Base-by-base conservation (phyloP, 2,113 vertebrate genomes). In the Vulpes ferrilata region DNA sequence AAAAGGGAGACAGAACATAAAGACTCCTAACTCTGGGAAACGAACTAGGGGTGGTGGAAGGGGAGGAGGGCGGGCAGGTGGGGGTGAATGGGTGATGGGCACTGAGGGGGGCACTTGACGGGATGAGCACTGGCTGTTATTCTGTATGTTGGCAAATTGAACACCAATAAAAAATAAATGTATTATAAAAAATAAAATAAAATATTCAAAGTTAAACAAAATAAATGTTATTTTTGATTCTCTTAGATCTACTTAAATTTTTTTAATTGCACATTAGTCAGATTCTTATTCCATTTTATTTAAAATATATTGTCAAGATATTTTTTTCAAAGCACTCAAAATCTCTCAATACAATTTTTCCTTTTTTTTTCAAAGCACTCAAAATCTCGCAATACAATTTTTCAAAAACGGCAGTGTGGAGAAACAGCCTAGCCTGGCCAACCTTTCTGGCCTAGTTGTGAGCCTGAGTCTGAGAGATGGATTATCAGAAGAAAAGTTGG, bases 401-500 rank as follows among this genome's bases (percentile, higher is more conserved):
- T 95, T 92, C 17, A 51, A 96, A 96, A 94, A 4, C 32, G 38
- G 27, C n/a, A 92, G 51, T 71, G 11, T 48, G 17, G 22, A 85
- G 53, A 80, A 96, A 85, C 6, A 96, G 90, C 64, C 64, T 97
- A 76, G 32, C 25, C 55, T 92, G 71, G 30, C 65, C 25, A 60
- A 53, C 4, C 35, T 97, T 85, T 30, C 30, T 92, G 90, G 38
- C 64, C 88, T 88, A 35, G 25, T 74, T 93, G 80, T 95, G 20
- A 94, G 48, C 48, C 19, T n/a, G 55, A 82, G 5, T 94, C 30
- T 81, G 76, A 88, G 76, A 88, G 92, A 97, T 51, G 3, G 65
- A 90, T 96, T 95, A 73, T 25, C 48, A 59, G n/a, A 85, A 93
- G 67, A 74, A 88, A 96, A 92, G 55, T 86, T 98, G 95, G 93